These are phyloP conservation scores for Isurus oxyrinchus DNA, from an alignment of 2,113 vertebrate species.

Conservation along the genomic window DNA sequence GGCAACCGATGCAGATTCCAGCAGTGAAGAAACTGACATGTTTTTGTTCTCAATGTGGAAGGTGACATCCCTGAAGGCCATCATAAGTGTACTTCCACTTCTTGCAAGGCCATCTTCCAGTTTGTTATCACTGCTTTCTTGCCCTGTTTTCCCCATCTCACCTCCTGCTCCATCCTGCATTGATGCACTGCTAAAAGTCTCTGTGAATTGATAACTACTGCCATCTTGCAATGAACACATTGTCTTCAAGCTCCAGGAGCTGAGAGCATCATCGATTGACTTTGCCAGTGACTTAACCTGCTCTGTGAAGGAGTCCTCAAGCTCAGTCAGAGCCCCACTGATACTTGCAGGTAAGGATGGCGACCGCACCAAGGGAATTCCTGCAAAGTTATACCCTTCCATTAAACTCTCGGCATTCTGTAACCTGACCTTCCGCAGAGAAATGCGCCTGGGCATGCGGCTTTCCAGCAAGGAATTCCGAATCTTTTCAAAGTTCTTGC, in stretches of 20 bases:
- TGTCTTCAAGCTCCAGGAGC: slow-evolving; percentile 93
- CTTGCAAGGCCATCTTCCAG: slow-evolving; percentile 65
- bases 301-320: slow-evolving; percentile 95
- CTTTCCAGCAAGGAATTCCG: slow-evolving; percentile 93
- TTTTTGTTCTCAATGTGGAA: slow-evolving; percentile 95
- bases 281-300: slow-evolving; percentile 94
- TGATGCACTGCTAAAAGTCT: slow-evolving; percentile 65
- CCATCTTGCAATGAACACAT: slow-evolving; percentile 83
- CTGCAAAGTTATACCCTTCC: slow-evolving; percentile 79
- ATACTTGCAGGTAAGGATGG: slow-evolving; percentile 78
- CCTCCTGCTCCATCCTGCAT: slow-evolving; percentile 53
- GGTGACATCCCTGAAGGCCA: slow-evolving; percentile 94
- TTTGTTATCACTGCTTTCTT: slow-evolving; percentile 60
- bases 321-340: slow-evolving; percentile 77
- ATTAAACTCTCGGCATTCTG: slow-evolving; percentile 80
- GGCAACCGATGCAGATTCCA: slow-evolving; percentile 72
- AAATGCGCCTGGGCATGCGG: slow-evolving; percentile 86
- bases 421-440: slow-evolving; percentile 78
- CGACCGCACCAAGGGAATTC: slow-evolving; percentile 80
- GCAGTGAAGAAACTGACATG: slow-evolving; percentile 83
- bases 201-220: slow-evolving; percentile 76
- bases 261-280: slow-evolving; percentile 93
- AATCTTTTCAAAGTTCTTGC: slow-evolving; percentile 99
- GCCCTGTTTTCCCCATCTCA: slow-evolving; percentile 63
- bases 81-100: slow-evolving; percentile 87